phyloP scores from a whole-genome alignment of 2,113 vertebrate genomes.

The Isurus oxyrinchus region DNA sequence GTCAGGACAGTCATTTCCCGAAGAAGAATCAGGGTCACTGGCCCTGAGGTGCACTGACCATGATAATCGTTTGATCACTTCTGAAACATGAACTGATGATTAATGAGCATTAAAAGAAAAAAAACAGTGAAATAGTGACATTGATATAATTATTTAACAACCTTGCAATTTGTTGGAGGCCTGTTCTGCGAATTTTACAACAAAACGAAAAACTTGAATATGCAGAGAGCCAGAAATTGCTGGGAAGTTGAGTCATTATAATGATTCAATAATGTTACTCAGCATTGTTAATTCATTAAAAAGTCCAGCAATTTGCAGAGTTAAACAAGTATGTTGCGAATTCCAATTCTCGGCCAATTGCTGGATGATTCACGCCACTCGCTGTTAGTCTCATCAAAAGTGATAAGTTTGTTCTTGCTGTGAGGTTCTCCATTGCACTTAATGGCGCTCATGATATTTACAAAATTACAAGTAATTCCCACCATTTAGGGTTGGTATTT shows the following conservation, averaged over 20 bases:
- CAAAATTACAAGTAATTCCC: not conserved
- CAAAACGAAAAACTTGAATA: not conserved
- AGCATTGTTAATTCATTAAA: not conserved
- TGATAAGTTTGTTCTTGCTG: not conserved
- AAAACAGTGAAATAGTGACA: not conserved
- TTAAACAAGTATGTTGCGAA: not conserved
- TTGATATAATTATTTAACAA: not conserved
- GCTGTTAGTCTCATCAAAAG: not conserved
- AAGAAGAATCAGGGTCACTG: not conserved
- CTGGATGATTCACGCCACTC: not conserved
- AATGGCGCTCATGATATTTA: not conserved
- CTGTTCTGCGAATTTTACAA: not conserved
- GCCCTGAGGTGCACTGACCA: not conserved
- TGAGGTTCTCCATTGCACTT: not conserved
- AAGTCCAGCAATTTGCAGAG: not conserved
- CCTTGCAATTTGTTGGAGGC: not conserved
- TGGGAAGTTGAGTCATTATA: not conserved
- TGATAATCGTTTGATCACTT: not conserved
- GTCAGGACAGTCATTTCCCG: not conserved
- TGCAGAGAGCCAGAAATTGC: not conserved
- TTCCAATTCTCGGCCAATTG: not conserved
- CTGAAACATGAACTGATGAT: not conserved
- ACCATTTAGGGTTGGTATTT: not conserved
- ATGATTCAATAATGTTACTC: not conserved
- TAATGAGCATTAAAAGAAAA: not conserved